Conservation (phyloP, 2,113 vertebrate species). For the Sula dactylatra region DNA sequence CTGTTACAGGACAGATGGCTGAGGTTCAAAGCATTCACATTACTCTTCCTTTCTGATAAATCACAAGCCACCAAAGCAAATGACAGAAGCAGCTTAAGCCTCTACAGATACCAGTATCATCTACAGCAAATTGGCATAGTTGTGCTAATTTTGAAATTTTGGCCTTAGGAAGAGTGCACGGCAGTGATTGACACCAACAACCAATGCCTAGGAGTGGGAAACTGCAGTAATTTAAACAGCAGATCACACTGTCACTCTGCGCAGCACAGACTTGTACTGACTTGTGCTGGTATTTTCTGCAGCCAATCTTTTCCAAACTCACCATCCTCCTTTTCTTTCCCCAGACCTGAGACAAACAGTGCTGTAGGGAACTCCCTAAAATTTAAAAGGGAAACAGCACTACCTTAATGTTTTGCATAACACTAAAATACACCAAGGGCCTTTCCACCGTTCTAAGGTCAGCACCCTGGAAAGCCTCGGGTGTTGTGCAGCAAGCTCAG, state of each 20-base stretch:
- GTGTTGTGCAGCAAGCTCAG: neutral
- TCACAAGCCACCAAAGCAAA: neutral
- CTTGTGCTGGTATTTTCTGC: neutral
- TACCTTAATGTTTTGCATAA: neutral
- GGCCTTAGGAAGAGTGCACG: neutral
- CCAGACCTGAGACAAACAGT: neutral
- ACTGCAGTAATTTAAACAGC: neutral
- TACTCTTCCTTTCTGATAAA: neutral
- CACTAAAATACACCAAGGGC: neutral
- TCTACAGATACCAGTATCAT: too few species aligned
- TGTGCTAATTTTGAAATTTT: neutral
- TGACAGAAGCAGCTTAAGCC: neutral
- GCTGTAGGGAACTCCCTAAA: neutral
- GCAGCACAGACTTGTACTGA: neutral
- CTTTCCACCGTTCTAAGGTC: neutral
- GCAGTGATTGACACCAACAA: neutral
- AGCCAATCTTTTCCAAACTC: neutral
- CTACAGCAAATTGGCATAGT: neutral
- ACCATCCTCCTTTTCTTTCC: neutral
- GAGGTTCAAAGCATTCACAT: neutral
- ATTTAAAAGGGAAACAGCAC: neutral
- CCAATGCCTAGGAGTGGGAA: neutral
- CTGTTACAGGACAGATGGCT: neutral
- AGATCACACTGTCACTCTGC: neutral
- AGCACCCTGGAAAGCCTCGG: neutral